A percentile compares a stretch with the other conserved stretches of the same genome.
Conservation (phyloP, 2,797 vertebrate genomes). For the Orestias chungarensis region DNA sequence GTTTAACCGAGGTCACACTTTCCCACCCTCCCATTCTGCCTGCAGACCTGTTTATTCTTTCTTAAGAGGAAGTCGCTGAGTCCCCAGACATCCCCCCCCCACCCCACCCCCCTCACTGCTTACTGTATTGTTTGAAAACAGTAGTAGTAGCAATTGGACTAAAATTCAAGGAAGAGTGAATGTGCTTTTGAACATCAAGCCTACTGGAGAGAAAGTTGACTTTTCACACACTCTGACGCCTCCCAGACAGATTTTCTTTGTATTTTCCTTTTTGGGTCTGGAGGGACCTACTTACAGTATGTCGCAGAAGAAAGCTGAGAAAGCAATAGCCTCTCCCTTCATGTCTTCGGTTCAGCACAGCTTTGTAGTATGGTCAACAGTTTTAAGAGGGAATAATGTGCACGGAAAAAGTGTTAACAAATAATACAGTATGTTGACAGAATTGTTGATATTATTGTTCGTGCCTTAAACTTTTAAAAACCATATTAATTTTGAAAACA, state of each 20-base stretch:
- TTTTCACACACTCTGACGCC: conserved; percentile 37
- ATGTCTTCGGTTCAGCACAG: conserved; percentile 6
- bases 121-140: conserved; percentile 73
- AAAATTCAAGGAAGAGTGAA: conserved; percentile 70
- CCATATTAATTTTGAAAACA: not conserved
- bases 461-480: not conserved
- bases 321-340: conserved; percentile 13
- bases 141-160: conserved; percentile 60
- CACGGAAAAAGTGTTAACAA: conserved; percentile 24
- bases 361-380: not conserved
- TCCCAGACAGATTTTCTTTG: conserved; percentile 48
- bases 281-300: conserved; percentile 38
- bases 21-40: conserved; percentile 60
- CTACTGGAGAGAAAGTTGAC: conserved; percentile 51
- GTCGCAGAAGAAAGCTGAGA: conserved; percentile 10
- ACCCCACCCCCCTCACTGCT: conserved; percentile 20
- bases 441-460: not conserved
- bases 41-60: conserved; percentile 58
- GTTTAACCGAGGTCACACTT: conserved; percentile 65
- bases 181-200: conserved; percentile 49
- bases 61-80: conserved; percentile 69
- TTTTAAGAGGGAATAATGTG: conserved; percentile 5
- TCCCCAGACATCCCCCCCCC: conserved; percentile 58
- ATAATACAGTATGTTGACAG: not conserved
- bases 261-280: conserved; percentile 69